Base-by-base conservation (phyloP, 2,888 invertebrate genomes). In the Anoncus sp. region DNA sequence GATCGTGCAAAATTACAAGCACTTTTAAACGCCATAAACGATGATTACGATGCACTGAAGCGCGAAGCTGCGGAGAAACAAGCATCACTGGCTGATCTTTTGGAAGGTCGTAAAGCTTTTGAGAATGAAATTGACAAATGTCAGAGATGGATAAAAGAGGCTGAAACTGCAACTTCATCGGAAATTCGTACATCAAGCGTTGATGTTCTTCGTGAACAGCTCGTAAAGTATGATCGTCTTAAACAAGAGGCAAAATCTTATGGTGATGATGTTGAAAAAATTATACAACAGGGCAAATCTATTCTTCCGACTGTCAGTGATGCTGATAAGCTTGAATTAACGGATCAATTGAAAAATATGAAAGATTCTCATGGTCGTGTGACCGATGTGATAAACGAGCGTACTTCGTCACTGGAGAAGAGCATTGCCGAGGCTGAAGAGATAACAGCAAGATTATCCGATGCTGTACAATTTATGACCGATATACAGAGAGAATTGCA, bases 131-230 rank as follows among this genome's bases (percentile, higher is more conserved):
- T 97, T 59, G 95, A 96, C 73, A 95, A 95, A 85, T 95, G 97
- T 87, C 95, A 96, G 81, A 95, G 96, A 84, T 98, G 98, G 98
- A 92, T 98, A 45, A 96, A 97, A 83, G 97, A 98, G 92, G 97
- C 97, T 31, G 98, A 98, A 91, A 96, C 97, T 0, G 96, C 96
- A 3, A 95, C 96, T 1, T 95, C 96, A 10, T 94, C 96, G 38
- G 97, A 97, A 86, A 92, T 98, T 3, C 94, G 97, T 51, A 94
- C 96, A 20, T 95, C 96, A 1, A 97, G 95, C 85, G 92, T 97
- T 20, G 96, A 97, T 83, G 94, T 97, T 0, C 92, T 98, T 31
- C 96, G 97, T 90, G 97, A 98, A 91, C 98, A 98, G 87, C 91
- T 97, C 49, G 93, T 94, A n/a, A 97, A 97, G 92, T 97, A 97